These are phyloP conservation scores for Syncerus caffer DNA, from an alignment of 2,797 vertebrate genomes.

Conservation along the genomic window DNA sequence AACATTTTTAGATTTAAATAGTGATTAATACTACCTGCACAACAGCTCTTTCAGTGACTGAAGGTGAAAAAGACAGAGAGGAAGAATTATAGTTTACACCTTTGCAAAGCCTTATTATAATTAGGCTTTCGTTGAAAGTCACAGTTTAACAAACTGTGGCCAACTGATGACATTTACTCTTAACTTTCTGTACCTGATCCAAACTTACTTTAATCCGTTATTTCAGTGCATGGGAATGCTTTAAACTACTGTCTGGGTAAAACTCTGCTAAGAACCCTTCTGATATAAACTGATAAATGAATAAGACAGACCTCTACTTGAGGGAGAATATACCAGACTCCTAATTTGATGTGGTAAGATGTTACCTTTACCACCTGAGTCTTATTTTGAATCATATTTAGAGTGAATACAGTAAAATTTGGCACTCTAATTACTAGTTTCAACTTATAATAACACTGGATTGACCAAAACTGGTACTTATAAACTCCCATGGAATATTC, in stretches of 20 bases:
- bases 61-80: background rate
- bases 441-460: background rate
- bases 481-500: background rate
- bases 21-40: background rate
- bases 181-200: background rate
- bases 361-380: background rate
- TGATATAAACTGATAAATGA: background rate
- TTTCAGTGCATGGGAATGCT: background rate
- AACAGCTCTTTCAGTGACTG: background rate
- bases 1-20: background rate
- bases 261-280: background rate
- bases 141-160: background rate
- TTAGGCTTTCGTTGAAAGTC: background rate
- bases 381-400: background rate
- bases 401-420: background rate
- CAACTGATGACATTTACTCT: background rate
- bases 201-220: background rate
- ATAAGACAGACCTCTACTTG: background rate
- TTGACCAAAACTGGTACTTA: background rate
- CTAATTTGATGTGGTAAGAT: background rate
- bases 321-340: background rate
- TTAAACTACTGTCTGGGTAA: background rate
- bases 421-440: background rate
- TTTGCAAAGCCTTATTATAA: background rate
- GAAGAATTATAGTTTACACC: background rate